Evolutionary conservation across 2,113 vertebrate species (phyloP).

Genomic region (Trinectes maculatus): DNA sequence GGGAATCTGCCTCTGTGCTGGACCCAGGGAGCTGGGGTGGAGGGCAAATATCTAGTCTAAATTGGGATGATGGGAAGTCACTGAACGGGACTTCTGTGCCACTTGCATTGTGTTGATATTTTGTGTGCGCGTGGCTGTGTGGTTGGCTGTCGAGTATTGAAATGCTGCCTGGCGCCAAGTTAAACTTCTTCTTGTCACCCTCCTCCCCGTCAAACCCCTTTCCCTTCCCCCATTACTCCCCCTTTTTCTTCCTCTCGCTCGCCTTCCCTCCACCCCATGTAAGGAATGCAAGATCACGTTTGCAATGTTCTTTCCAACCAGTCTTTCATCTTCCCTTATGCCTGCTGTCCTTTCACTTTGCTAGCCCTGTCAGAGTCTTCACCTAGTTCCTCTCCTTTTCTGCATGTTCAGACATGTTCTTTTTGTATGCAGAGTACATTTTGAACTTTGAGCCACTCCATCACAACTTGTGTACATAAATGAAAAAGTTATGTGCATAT

Average conservation of each 20-base stretch:
- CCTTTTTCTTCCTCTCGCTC: conserved; percentile 34
- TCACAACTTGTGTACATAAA: conserved; percentile 18
- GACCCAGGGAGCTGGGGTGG: conserved; percentile 67
- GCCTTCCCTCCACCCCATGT: conserved; percentile 67
- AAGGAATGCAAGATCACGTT: conserved; percentile 81
- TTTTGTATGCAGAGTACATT: conserved; percentile 44
- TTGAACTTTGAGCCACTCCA: conserved; percentile 70
- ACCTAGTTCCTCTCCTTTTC: background rate
- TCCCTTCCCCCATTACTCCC: conserved; percentile 34
- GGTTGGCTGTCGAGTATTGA: conserved; percentile 74
- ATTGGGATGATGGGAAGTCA: conserved; percentile 80
- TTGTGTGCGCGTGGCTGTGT: conserved; percentile 58
- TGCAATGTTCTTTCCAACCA: conserved; percentile 68
- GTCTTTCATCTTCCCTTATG: conserved; percentile 62
- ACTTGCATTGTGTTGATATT: conserved; percentile 67
- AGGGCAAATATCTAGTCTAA: conserved; percentile 81
- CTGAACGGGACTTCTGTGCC: conserved; percentile 70
- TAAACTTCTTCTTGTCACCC: conserved; percentile 76
- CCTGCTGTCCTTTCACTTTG: conserved; percentile 15
- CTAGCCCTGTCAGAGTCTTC: conserved; percentile 1
- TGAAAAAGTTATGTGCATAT: conserved; percentile 34
- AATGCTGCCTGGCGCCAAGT: conserved; percentile 82
- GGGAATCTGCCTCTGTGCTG: conserved; percentile 80
- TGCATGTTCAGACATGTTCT: conserved; percentile 74
- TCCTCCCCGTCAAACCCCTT: conserved; percentile 26